Conservation (phyloP, 2,888 invertebrate species). For the Brachyptera risi region DNA sequence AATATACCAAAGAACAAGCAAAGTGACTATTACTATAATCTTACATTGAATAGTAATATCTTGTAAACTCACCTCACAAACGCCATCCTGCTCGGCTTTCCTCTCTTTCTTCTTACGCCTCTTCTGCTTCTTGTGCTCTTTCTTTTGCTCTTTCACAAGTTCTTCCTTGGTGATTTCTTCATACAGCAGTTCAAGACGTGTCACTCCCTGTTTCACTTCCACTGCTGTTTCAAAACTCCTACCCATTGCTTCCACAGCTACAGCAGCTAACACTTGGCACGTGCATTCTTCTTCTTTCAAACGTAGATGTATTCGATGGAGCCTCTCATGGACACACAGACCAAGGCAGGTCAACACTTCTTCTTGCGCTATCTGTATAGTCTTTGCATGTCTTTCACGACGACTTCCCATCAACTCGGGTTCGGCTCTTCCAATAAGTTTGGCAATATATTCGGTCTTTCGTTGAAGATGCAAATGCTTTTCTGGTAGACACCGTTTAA, state of each 20-base stretch:
- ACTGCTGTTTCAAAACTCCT: slow-evolving; percentile 88
- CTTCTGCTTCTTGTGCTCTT: slow-evolving; percentile 82
- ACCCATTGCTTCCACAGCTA: slow-evolving; percentile 80
- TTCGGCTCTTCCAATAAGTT: slow-evolving; percentile 84
- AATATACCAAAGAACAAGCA: too few species aligned
- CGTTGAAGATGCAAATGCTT: slow-evolving; percentile 85
- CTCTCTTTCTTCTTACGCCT: slow-evolving; percentile 64
- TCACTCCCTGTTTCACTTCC: slow-evolving; percentile 82
- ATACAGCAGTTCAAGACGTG: slow-evolving; percentile 82
- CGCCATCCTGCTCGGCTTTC: slow-evolving; percentile 43
- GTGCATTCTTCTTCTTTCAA: slow-evolving; percentile 89
- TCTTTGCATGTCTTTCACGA: slow-evolving; percentile 91
- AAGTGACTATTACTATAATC: too few species aligned
- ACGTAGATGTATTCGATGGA: slow-evolving; percentile 81
- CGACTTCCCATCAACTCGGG: slow-evolving; percentile 86
- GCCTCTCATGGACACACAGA: slow-evolving; percentile 85
- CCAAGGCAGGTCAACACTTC: slow-evolving; percentile 93
- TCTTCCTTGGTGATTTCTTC: slow-evolving; percentile 86
- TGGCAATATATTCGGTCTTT: slow-evolving; percentile 83
- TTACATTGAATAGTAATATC: too few species aligned
- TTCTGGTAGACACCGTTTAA: slow-evolving; percentile 79
- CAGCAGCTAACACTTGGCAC: slow-evolving; percentile 88
- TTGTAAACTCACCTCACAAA: neutral
- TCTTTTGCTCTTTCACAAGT: slow-evolving; percentile 74
- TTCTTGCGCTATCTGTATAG: slow-evolving; percentile 94